Evolutionary conservation across 2,797 vertebrate species (phyloP).

Genomic region (Tapirus indicus): DNA sequence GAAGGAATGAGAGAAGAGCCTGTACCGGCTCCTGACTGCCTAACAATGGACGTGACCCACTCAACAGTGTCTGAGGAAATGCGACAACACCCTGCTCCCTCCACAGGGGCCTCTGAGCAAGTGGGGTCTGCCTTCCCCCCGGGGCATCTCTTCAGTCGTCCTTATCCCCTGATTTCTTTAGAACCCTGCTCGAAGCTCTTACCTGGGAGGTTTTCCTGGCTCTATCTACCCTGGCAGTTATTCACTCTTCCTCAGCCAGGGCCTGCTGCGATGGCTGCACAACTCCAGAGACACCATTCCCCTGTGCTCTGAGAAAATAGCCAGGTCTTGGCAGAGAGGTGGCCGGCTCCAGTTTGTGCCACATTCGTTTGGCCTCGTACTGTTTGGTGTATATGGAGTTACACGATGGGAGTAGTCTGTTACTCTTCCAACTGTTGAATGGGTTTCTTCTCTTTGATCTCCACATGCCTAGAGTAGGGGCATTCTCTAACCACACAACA

Average conservation of each 20-base stretch:
- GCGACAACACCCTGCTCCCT: not conserved
- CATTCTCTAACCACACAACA: not conserved
- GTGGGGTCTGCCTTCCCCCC: not conserved
- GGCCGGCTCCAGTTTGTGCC: not conserved
- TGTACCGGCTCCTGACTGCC: not conserved
- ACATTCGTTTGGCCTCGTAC: not conserved
- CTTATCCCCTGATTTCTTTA: not conserved
- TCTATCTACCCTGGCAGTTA: not conserved
- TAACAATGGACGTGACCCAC: not conserved
- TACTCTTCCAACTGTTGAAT: not conserved
- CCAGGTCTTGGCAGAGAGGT: not conserved
- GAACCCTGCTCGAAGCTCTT: not conserved
- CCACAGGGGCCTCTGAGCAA: not conserved
- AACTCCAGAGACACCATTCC: too few relatives aligned
- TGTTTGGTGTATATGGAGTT: not conserved
- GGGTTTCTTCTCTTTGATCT: not conserved
- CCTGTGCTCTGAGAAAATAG: not conserved
- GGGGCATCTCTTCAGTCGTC: not conserved
- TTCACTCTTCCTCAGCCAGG: not conserved
- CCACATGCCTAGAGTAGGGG: accelerated
- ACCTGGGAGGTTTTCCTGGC: not conserved
- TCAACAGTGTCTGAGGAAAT: not conserved
- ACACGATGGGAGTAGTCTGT: accelerated
- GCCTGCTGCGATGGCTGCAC: not conserved
- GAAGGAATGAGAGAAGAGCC: not conserved